Evolutionary conservation across 2,888 invertebrate species (phyloP), one percentile per base, ranked within the genome.

Genomic region (Pterostichus niger): DNA sequence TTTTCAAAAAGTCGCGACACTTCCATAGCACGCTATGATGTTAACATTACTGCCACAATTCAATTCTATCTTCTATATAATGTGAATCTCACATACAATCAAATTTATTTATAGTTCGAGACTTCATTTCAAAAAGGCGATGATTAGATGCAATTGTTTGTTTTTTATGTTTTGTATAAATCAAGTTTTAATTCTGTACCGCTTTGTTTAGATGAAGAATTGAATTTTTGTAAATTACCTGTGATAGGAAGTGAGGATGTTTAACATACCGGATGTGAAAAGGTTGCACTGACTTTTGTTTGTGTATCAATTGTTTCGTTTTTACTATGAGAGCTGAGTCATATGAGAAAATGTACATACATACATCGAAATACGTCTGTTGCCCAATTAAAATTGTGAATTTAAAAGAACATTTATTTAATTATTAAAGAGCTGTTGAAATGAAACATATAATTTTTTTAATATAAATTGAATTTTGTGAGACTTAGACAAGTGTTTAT

Each of bases 1-100:
- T 82, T 82, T 52, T 76, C 83, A 40, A 83, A 83, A 24, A 83
- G 35, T 61, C 56, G n/a, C 46, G 2, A 44, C 44, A 82, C 82
- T 40, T 82, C 82, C 82, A 82, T 82, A 75, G 49, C 80, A 52
- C 80, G 49, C 59, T 56, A 40, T 40, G 44, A 46, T 46, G 6
- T 31, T 35, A 64, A 64, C 46, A 64, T 64, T 31, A 59, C 79
- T 59, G 64, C n/a, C 35, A 52, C 75, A 24, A n/a, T 73, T 73
- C 49, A 33, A 46, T 46, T 24, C 73, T 24, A 24, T 9, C 17
- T 40, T 24, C 24, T 24, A 24, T 24, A 3, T 24, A 24, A 40
- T 17, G 31, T n/a, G 15, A 13, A 68, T 35, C 13, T 71, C 44
- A 13, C 40, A 44, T 13, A 71, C 10, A 71, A 44, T 71, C 44